Base-by-base conservation (phyloP, 2,888 invertebrate genomes). In the Tetropium fuscum region DNA sequence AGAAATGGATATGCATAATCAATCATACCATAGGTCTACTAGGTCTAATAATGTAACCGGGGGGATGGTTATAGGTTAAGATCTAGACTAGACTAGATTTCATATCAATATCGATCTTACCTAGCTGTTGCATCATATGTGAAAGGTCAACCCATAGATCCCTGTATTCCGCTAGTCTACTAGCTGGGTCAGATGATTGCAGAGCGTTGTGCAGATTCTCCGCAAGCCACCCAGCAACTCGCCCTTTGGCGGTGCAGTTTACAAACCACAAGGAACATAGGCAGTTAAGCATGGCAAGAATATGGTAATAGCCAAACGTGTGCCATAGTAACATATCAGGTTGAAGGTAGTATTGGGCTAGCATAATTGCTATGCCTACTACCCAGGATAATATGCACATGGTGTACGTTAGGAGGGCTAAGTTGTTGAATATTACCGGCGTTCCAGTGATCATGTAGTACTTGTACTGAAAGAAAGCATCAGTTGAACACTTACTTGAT, bases 91-190 rank as follows among this genome's bases (percentile, higher is more conserved):
- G n/a, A n/a, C n/a, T n/a, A n/a, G n/a, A n/a, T n/a, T n/a, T n/a
- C n/a, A n/a, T n/a, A n/a, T n/a, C n/a, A n/a, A n/a, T n/a, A n/a
- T n/a, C n/a, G n/a, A n/a, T n/a, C 58, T 88, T 81, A 83, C 89
- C 90, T 59, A 90, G 79, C 75, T 91, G 90, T 75, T 91, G 90
- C 90, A 90, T 90, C 89, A 90, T 89, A 68, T 90, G 90, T 2
- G 90, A 90, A 16, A 91, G 80, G 72, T 91, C 90, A 0, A 90
- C 89, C 80, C 80, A 80, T 43, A 80, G 63, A 75, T 89, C 88
- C 8, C 90, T 84, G 76, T 87, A 89, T 74, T 90, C 88, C 0
- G 88, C 88, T 20, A 91, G 78, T 69, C 87, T 87, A 59, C 86
- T 80, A 0, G 90, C 87, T 0, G 90, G 87, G 66, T 89, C 86